phyloP scores from a whole-genome alignment of 1,140 invertebrate genomes.

The Saccostrea cuccullata region DNA sequence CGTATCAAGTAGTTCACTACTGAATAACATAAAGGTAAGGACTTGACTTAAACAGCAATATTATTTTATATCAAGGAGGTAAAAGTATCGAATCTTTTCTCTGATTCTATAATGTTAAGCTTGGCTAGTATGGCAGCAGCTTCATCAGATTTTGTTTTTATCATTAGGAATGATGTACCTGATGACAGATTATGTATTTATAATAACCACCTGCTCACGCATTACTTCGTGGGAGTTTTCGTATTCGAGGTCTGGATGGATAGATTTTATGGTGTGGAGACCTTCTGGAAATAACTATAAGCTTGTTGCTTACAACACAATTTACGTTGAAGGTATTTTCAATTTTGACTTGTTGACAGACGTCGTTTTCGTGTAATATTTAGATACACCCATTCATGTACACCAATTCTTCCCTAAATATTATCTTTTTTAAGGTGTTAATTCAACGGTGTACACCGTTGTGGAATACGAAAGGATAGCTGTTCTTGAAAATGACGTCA shows the following conservation, averaged over 20 bases:
- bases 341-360: neutral
- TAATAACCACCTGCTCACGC: neutral
- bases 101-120: no score
- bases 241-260: neutral
- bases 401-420: no score
- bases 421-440: neutral
- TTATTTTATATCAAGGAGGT: no score
- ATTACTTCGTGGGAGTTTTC: conserved; percentile 6
- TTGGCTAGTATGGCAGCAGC: no score
- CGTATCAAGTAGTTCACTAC: no score
- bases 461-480: conserved; percentile 10
- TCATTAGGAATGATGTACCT: neutral
- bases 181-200: conserved; percentile 23
- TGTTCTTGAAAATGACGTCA: neutral
- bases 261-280: conserved; percentile 19
- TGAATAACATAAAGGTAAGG: no score
- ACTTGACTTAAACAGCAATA: no score
- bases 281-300: conserved; percentile 6
- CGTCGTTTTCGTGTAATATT: neutral
- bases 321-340: neutral
- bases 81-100: no score
- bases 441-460: neutral
- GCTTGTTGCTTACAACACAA: neutral
- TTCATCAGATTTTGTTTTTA: neutral
- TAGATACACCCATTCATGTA: neutral